Percentiles rank a stretch among this genome's conserved stretches.
Evolutionary conservation across 64 coral and sea anemone species (phyloP).

Genomic region (Dendrophyllia cribrosa): DNA sequence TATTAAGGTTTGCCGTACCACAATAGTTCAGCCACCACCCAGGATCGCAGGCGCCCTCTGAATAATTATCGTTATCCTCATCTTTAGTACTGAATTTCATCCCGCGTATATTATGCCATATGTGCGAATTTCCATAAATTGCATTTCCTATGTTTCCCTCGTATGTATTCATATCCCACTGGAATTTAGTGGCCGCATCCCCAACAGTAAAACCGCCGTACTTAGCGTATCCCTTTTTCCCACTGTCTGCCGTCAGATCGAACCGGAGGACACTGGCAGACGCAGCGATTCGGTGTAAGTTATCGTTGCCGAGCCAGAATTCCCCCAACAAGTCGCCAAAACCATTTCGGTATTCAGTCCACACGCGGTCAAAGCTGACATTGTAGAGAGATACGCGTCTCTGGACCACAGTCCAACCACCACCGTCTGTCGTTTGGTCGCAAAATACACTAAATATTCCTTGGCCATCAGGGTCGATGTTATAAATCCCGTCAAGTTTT

Average conservation of each 20-base stretch:
- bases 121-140: slow-evolving; percentile 5
- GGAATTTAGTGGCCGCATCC: background rate
- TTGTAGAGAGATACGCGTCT: background rate
- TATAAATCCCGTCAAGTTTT: background rate
- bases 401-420: slow-evolving; percentile 62
- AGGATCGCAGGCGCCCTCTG: background rate
- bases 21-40: slow-evolving; percentile 44
- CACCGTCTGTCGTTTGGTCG: slow-evolving; percentile 64
- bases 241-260: background rate
- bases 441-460: slow-evolving; percentile 28
- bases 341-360: slow-evolving; percentile 34
- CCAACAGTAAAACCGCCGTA: slow-evolving; percentile 25
- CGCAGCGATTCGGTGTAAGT: slow-evolving; percentile 28
- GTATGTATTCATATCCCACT: slow-evolving; percentile 12
- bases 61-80: slow-evolving; percentile 14
- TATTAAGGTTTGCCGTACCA: slow-evolving; percentile 2
- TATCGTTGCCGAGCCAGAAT: slow-evolving; percentile 71
- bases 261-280: slow-evolving; percentile 8
- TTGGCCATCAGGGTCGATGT: background rate
- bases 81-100: slow-evolving; percentile 50
- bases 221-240: slow-evolving; percentile 32
- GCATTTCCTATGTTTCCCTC: slow-evolving; percentile 28
- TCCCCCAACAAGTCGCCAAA: slow-evolving; percentile 39
- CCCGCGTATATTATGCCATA: background rate
- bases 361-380: slow-evolving; percentile 30